Evolutionary conservation across 2,888 invertebrate species (phyloP).

Genomic region (Girardia tigrina): DNA sequence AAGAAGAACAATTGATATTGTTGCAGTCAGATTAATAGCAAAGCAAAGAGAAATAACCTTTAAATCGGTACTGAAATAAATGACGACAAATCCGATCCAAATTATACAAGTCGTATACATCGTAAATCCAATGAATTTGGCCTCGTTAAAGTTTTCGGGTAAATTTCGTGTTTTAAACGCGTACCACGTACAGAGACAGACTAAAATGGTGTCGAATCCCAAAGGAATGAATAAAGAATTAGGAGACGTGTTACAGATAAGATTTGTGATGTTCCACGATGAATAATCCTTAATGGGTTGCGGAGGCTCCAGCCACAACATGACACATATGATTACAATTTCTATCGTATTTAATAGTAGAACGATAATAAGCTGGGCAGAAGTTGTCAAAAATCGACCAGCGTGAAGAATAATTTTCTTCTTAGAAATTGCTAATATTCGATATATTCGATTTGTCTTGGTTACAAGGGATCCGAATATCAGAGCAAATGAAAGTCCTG

Average conservation of each 20-base stretch:
- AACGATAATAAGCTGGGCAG: slow-evolving; percentile 60
- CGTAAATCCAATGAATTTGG: slow-evolving; percentile 68
- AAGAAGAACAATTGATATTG: slow-evolving; percentile 61
- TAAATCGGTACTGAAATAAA: slow-evolving; percentile 72
- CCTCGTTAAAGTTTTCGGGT: slow-evolving; percentile 86
- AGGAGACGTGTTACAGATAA: slow-evolving; percentile 58
- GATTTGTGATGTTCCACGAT: slow-evolving; percentile 52
- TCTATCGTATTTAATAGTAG: slow-evolving; percentile 72
- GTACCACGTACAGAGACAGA: slow-evolving; percentile 75
- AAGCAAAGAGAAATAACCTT: slow-evolving; percentile 58
- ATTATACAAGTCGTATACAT: slow-evolving; percentile 97
- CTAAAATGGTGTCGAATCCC: slow-evolving; percentile 61
- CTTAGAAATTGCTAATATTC: slow-evolving; percentile 91
- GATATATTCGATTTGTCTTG: slow-evolving; percentile 86
- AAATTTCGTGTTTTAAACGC: slow-evolving; percentile 68
- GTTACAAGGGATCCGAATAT: slow-evolving; percentile 90
- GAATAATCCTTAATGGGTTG: slow-evolving; percentile 52
- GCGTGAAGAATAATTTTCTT: slow-evolving; percentile 73
- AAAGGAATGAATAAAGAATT: slow-evolving; percentile 63
- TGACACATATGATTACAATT: slow-evolving; percentile 59
- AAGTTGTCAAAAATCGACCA: slow-evolving; percentile 66
- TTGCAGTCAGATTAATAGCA: slow-evolving; percentile 62
- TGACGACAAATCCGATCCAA: slow-evolving; percentile 90
- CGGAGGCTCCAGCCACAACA: slow-evolving; percentile 57
- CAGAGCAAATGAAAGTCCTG: slow-evolving; percentile 86